Conservation (phyloP, 1,140 invertebrate genomes). For the Drosophila trapezifrons region DNA sequence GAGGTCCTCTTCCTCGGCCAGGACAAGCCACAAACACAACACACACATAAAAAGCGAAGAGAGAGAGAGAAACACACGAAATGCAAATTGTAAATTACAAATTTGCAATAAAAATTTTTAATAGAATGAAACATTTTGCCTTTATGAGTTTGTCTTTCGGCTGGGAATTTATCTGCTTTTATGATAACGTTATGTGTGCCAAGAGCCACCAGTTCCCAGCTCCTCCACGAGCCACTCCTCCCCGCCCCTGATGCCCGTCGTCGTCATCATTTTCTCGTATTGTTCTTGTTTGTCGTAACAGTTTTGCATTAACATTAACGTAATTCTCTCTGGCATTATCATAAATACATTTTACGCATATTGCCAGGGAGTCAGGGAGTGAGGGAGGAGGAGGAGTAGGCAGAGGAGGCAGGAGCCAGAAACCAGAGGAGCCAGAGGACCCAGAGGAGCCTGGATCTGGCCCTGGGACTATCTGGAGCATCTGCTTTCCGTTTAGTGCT, state of each 20-base stretch:
- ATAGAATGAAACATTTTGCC: constrained; percentile 84
- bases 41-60: constrained; percentile 56
- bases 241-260: neutral
- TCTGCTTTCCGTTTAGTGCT: constrained; percentile 62
- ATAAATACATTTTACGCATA: constrained; percentile 84
- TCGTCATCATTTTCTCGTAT: constrained; percentile 78
- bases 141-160: constrained; percentile 81
- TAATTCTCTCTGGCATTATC: constrained; percentile 83
- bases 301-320: constrained; percentile 83
- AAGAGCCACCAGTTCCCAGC: too few relatives aligned
- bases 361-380: too few relatives aligned
- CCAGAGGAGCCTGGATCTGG: neutral
- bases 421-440: neutral
- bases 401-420: neutral
- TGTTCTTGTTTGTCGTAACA: constrained; percentile 81
- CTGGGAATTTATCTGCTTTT: constrained; percentile 82
- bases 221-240: neutral
- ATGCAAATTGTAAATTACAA: constrained; percentile 84
- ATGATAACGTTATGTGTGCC: constrained; percentile 71
- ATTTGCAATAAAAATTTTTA: constrained; percentile 84
- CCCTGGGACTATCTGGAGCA: constrained; percentile 32
- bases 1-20: neutral
- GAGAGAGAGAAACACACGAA: constrained; percentile 75
- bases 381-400: too few relatives aligned
- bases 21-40: constrained; percentile 42